phyloP scores from a whole-genome alignment of 2,797 vertebrate genomes.

The Ciconia nigra region DNA sequence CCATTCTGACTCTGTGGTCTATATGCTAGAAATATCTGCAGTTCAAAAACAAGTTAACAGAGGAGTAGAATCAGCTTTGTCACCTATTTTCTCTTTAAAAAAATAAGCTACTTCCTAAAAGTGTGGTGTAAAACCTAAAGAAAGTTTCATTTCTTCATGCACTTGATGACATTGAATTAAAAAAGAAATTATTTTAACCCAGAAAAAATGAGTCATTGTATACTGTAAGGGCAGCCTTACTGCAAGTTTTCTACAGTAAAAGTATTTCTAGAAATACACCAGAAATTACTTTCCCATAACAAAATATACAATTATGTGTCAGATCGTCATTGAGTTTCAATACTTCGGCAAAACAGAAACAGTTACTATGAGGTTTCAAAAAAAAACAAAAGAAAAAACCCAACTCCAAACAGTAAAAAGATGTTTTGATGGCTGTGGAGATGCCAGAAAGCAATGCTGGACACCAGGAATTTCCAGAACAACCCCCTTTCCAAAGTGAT shows the following conservation, averaged over 20 bases:
- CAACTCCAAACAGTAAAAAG: not conserved
- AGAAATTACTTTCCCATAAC: slow-evolving; percentile 36
- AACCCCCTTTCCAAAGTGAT: slow-evolving; percentile 3
- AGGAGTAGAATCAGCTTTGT: slow-evolving; percentile 37
- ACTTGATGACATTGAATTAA: slow-evolving; percentile 41
- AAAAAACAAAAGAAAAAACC: not conserved
- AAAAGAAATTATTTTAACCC: slow-evolving; percentile 54
- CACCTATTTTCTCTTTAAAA: slow-evolving; percentile 16
- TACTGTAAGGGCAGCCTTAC: slow-evolving; percentile 42
- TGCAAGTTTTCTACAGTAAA: slow-evolving; percentile 25
- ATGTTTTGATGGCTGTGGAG: not conserved
- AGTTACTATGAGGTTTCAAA: not conserved
- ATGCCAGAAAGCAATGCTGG: slow-evolving; percentile 22
- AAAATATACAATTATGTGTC: slow-evolving; percentile 39
- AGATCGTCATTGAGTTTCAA: slow-evolving; percentile 7
- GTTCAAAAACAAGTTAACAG: slow-evolving; percentile 42
- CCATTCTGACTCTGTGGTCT: slow-evolving; percentile 25
- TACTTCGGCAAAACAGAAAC: slow-evolving; percentile 33
- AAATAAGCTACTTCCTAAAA: slow-evolving; percentile 50
- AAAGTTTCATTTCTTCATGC: slow-evolving; percentile 45
- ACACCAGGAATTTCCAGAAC: slow-evolving; percentile 38
- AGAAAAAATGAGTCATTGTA: slow-evolving; percentile 52
- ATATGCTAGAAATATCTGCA: slow-evolving; percentile 8
- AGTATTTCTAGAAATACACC: slow-evolving; percentile 47
- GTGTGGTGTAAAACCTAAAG: slow-evolving; percentile 60